phyloP scores from a whole-genome alignment of 2,113 vertebrate species.

The Rhegmatorhina hoffmannsi region DNA sequence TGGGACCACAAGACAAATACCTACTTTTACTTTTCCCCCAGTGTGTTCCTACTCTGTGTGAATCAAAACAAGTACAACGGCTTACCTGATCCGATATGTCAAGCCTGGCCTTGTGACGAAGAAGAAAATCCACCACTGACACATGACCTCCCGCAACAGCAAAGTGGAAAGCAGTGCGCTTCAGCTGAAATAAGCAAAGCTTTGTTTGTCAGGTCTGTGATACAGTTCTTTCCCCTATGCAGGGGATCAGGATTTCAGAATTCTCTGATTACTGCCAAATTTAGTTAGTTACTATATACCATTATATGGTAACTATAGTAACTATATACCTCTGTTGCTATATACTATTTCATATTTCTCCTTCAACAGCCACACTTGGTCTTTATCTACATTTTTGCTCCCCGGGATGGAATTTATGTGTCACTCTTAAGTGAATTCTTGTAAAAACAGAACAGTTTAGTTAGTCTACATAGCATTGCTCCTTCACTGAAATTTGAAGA shows the following conservation, averaged over 20 bases:
- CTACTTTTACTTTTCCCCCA: neutral
- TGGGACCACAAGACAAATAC: neutral
- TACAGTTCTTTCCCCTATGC: neutral
- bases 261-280: neutral
- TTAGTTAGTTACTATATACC: neutral
- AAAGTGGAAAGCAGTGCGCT: constrained; percentile 86
- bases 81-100: constrained; percentile 88
- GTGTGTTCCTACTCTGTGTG: neutral
- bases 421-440: neutral
- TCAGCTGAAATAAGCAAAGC: constrained; percentile 73
- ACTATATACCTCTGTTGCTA: neutral
- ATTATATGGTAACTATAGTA: neutral
- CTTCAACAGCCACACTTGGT: neutral
- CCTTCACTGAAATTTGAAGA: neutral
- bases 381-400: neutral
- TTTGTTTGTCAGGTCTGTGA: neutral
- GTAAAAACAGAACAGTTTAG: neutral
- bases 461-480: neutral
- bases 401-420: neutral
- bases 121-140: constrained; percentile 81
- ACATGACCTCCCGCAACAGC: constrained; percentile 81
- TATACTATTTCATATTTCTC: neutral
- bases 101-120: constrained; percentile 85
- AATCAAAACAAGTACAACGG: neutral
- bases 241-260: neutral